Conservation (phyloP, 2,888 invertebrate species). For the Zhuqinia jingwanae region DNA sequence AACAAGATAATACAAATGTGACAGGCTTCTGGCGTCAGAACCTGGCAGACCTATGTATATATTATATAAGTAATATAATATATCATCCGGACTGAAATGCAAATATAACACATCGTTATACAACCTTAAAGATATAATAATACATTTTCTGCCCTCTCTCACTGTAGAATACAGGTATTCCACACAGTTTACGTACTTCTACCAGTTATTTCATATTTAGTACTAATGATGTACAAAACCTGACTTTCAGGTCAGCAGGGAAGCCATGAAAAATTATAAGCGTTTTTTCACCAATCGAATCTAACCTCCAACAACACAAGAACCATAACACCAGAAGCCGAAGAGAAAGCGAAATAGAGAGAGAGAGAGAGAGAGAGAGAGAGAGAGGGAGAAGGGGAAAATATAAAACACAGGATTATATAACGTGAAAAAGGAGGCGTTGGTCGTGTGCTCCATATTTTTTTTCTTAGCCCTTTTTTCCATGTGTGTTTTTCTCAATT, state of each 20-base stretch:
- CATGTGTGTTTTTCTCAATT: slow-evolving; percentile 13
- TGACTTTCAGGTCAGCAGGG: slow-evolving; percentile 61
- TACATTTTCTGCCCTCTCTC: background rate
- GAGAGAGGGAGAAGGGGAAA: slow-evolving; percentile 3
- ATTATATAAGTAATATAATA: too few species aligned
- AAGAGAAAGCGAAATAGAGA: slow-evolving; percentile 12
- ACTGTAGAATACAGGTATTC: background rate
- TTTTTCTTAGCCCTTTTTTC: slow-evolving; percentile 47
- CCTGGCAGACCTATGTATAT: too few species aligned
- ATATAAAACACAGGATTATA: slow-evolving; percentile 41
- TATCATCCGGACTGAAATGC: too few species aligned
- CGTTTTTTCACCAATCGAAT: slow-evolving; percentile 41
- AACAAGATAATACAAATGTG: too few species aligned
- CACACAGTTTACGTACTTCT: background rate
- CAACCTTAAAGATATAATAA: too few species aligned
- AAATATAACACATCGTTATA: too few species aligned
- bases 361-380: slow-evolving; percentile 12
- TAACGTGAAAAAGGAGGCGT: slow-evolving; percentile 65
- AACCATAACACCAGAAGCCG: slow-evolving; percentile 3
- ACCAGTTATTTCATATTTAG: background rate
- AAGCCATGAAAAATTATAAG: slow-evolving; percentile 70
- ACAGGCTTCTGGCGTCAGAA: too few species aligned
- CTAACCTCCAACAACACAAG: slow-evolving; percentile 19
- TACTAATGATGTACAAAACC: slow-evolving; percentile 40
- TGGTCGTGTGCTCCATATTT: slow-evolving; percentile 69